Percentiles rank a stretch among this genome's conserved stretches.
Conservation (phyloP, 2,797 vertebrate species). For the Sebastes kiyomatsui region DNA sequence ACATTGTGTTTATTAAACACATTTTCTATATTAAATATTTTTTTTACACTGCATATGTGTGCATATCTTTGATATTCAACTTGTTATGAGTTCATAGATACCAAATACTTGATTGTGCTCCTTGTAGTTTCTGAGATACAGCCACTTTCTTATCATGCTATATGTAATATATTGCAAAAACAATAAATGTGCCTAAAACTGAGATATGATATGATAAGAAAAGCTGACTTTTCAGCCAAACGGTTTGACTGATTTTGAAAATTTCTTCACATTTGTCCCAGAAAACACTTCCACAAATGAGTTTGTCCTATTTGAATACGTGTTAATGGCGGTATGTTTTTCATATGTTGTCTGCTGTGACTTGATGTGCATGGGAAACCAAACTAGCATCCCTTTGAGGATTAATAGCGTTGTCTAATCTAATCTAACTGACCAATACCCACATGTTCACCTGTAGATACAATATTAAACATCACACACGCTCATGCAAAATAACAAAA, state of each 20-base stretch:
- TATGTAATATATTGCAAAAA: neutral
- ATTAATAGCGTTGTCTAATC: neutral
- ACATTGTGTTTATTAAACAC: too few species aligned
- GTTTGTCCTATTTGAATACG: neutral
- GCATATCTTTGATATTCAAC: too few species aligned
- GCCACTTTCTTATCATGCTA: neutral
- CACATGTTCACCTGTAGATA: neutral
- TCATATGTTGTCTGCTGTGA: neutral
- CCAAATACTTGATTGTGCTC: neutral
- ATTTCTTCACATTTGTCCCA: too few species aligned
- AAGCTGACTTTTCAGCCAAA: too few species aligned
- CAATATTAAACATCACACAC: neutral
- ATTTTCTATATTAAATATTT: too few species aligned
- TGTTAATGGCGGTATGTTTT: neutral
- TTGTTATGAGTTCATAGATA: too few species aligned
- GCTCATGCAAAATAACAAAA: neutral
- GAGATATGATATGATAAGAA: too few species aligned
- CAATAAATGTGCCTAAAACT: neutral
- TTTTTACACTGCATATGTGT: too few species aligned
- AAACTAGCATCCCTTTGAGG: neutral
- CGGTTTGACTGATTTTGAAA: too few species aligned
- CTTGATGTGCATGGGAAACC: neutral
- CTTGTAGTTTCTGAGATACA: neutral
- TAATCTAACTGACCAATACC: neutral
- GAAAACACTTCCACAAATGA: rapidly evolving